Conservation (phyloP, 2,888 invertebrate genomes). For the Andrena fulva region DNA sequence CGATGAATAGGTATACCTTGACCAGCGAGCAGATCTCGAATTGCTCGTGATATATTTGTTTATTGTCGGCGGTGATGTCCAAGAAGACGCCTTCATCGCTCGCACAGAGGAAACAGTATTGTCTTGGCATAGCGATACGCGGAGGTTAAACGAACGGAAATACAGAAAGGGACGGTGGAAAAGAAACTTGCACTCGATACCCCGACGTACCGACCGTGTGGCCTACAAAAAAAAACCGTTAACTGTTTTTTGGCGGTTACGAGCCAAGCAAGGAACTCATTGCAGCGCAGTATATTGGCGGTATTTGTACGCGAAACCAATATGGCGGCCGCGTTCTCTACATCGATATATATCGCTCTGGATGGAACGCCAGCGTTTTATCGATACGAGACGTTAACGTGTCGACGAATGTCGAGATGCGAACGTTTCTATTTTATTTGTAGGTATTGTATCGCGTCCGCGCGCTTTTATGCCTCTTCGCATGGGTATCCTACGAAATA, state of each 20-base stretch:
- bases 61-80: slow-evolving; percentile 76
- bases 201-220: no score
- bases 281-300: slow-evolving; percentile 55
- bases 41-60: slow-evolving; percentile 68
- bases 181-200: background rate
- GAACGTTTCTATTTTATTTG: background rate
- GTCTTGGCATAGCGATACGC: slow-evolving; percentile 69
- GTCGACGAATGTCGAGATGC: background rate
- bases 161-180: no score
- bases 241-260: background rate
- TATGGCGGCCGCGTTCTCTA: slow-evolving; percentile 46
- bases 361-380: background rate
- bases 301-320: slow-evolving; percentile 30
- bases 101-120: slow-evolving; percentile 80
- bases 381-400: background rate
- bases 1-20: slow-evolving; percentile 71
- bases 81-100: slow-evolving; percentile 81
- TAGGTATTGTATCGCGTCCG: no score
- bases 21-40: slow-evolving; percentile 76
- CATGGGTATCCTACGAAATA: background rate
- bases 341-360: slow-evolving; percentile 17
- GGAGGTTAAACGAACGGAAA: slow-evolving; percentile 16
- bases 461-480: background rate
- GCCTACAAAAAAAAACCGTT: background rate
- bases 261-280: slow-evolving; percentile 3